phyloP scores from a whole-genome alignment of 2,888 invertebrate genomes.

The Listrodromus nycthemerus region DNA sequence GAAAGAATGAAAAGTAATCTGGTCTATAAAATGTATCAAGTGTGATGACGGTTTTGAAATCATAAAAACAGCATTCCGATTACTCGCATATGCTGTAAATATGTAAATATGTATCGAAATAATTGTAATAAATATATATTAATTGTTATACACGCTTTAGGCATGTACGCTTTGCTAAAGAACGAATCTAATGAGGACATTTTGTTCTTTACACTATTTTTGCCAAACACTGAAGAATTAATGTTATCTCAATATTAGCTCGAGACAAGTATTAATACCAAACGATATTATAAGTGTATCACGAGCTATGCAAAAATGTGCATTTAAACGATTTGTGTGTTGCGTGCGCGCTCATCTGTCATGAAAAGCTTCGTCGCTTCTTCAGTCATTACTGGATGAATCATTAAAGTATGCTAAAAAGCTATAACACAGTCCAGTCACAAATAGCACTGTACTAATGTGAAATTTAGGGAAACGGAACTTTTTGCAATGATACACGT shows the following conservation, averaged over 20 bases:
- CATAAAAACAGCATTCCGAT: slow-evolving; percentile 34
- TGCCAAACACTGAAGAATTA: slow-evolving; percentile 18
- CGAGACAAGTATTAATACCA: slow-evolving; percentile 15
- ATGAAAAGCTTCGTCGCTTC: slow-evolving; percentile 41
- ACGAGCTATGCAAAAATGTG: slow-evolving; percentile 33
- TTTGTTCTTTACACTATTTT: slow-evolving; percentile 40
- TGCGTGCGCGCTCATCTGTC: slow-evolving; percentile 55
- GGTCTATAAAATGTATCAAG: background rate
- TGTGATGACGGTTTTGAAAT: background rate
- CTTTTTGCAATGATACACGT: slow-evolving; percentile 27
- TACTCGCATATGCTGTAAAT: slow-evolving; percentile 64
- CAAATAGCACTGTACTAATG: slow-evolving; percentile 14
- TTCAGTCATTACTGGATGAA: slow-evolving; percentile 11
- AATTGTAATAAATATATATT: slow-evolving; percentile 51
- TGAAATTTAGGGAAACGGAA: slow-evolving; percentile 9
- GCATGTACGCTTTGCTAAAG: slow-evolving; percentile 48
- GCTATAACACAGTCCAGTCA: slow-evolving; percentile 4
- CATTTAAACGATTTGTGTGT: slow-evolving; percentile 55
- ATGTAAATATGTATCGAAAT: slow-evolving; percentile 65
- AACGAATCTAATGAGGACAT: slow-evolving; percentile 27
- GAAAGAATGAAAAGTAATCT: background rate
- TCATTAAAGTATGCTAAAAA: slow-evolving; percentile 1
- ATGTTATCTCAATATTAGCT: slow-evolving; percentile 29
- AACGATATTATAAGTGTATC: slow-evolving; percentile 37
- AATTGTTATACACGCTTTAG: slow-evolving; percentile 57